Conservation (phyloP, 2,113 vertebrate species). For the Cavia aperea region DNA sequence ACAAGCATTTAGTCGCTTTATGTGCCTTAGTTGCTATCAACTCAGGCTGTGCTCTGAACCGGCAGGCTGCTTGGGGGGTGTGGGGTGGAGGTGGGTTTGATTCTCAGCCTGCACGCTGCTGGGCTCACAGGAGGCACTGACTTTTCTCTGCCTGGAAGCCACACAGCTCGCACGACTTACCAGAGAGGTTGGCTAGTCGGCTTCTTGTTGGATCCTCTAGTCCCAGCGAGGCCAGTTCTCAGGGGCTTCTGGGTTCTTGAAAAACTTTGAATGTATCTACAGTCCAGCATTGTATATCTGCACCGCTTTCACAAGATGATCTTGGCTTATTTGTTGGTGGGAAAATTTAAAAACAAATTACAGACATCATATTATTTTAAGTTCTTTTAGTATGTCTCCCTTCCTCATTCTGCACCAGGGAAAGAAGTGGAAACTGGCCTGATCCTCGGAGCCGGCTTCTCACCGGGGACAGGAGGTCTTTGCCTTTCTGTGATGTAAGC, state of each 20-base stretch:
- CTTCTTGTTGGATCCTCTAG: too few relatives aligned
- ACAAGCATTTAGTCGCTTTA: too few relatives aligned
- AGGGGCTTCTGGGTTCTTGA: neutral
- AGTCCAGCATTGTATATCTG: neutral
- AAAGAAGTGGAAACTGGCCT: neutral
- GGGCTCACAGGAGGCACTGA: too few relatives aligned
- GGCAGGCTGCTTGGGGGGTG: too few relatives aligned
- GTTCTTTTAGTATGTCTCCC: neutral
- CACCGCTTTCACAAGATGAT: neutral
- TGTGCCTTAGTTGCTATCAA: too few relatives aligned
- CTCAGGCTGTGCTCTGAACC: too few relatives aligned
- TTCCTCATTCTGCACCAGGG: neutral
- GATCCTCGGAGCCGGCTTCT: neutral
- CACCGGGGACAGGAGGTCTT: neutral
- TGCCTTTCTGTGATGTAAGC: neutral
- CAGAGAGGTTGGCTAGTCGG: too few relatives aligned
- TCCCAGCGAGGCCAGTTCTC: too few relatives aligned
- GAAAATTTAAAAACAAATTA: slow-evolving; percentile 9
- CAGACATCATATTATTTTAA: neutral
- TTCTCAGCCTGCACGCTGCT: too few relatives aligned
- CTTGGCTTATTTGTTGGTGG: slow-evolving; percentile 24
- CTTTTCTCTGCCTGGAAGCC: too few relatives aligned
- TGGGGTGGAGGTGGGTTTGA: too few relatives aligned
- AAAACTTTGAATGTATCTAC: neutral
- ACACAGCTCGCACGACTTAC: too few relatives aligned